phyloP scores from a whole-genome alignment of 1,140 invertebrate species.

The Brachionus rubens region DNA sequence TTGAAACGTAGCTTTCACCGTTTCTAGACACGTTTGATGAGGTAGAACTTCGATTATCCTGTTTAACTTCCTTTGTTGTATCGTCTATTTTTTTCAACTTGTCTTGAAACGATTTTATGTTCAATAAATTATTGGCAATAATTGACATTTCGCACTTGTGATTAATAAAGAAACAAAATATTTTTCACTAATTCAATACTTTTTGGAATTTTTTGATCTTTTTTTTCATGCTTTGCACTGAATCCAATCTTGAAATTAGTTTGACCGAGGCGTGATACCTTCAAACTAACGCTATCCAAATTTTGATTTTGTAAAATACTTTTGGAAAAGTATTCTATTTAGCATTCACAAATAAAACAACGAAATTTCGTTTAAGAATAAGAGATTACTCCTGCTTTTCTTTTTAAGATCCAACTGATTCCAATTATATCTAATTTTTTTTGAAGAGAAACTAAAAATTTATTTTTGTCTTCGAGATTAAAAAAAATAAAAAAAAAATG shows the following conservation, averaged over 20 bases:
- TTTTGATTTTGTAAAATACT: too few relatives aligned
- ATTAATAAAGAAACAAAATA: too few relatives aligned
- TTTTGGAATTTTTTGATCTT: background rate
- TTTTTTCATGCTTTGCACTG: background rate
- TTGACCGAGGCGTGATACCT: background rate
- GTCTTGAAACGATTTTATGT: conserved; percentile 23
- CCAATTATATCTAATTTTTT: too few relatives aligned
- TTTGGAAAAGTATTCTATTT: too few relatives aligned
- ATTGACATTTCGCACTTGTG: conserved; percentile 25
- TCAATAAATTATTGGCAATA: conserved; percentile 7
- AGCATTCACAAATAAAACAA: too few relatives aligned
- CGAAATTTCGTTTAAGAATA: too few relatives aligned
- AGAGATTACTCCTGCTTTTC: too few relatives aligned
- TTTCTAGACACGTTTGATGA: background rate
- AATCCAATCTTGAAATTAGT: background rate
- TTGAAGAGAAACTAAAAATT: too few relatives aligned
- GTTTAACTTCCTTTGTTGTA: background rate
- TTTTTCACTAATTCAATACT: background rate
- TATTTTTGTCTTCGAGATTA: too few relatives aligned
- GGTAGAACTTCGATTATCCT: background rate
- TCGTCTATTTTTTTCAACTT: conserved; percentile 4
- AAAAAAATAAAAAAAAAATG: too few relatives aligned
- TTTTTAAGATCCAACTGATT: too few relatives aligned
- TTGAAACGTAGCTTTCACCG: too few relatives aligned
- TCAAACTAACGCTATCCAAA: background rate